Conservation (phyloP, 2,888 invertebrate species). For the Penaeus monodon region DNA sequence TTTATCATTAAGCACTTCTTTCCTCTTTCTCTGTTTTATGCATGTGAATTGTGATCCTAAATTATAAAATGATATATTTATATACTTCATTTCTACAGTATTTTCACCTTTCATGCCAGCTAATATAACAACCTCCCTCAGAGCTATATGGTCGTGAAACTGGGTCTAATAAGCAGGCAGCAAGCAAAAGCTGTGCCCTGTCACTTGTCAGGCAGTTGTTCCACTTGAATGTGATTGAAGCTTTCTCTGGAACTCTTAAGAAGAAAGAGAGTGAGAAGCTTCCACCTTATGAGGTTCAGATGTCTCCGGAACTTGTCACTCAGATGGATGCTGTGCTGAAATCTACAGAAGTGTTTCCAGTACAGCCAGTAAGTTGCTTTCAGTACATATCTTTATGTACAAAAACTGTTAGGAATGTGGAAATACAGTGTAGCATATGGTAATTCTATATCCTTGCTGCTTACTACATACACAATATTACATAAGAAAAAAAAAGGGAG, state of each 20-base stretch:
- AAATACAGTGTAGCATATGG: no score
- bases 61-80: no score
- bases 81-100: no score
- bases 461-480: no score
- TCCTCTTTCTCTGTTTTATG: neutral
- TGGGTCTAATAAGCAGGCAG: slow-evolving; percentile 91
- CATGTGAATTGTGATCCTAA: no score
- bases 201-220: slow-evolving; percentile 94
- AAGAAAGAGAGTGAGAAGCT: slow-evolving; percentile 82
- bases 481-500: no score
- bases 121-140: slow-evolving; percentile 10
- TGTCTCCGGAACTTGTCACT: slow-evolving; percentile 79
- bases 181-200: slow-evolving; percentile 95
- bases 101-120: no score
- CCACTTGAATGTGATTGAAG: slow-evolving; percentile 92
- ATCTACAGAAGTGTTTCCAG: slow-evolving; percentile 58
- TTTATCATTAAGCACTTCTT: neutral
- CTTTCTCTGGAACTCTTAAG: slow-evolving; percentile 84
- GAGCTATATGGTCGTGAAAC: slow-evolving; percentile 83
- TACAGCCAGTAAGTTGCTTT: slow-evolving; percentile 12
- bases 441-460: no score
- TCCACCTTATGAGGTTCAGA: slow-evolving; percentile 82
- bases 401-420: no score
- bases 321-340: slow-evolving; percentile 68
- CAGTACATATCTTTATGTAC: no score